These are phyloP conservation scores for Polydrusus cervinus DNA, from an alignment of 2,888 invertebrate species.

Conservation along the genomic window DNA sequence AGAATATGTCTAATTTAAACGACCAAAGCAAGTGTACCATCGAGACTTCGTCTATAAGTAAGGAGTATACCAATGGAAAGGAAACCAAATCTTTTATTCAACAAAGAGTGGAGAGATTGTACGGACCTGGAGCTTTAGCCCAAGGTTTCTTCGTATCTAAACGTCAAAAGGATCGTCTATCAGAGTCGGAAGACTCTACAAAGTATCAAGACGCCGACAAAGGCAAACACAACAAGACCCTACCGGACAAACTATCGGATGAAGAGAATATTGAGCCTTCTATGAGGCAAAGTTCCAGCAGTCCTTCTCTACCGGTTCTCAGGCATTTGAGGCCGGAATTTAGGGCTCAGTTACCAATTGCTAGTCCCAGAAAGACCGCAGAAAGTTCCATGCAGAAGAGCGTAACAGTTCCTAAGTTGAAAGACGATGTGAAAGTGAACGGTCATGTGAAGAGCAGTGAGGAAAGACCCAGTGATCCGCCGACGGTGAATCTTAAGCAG, in stretches of 20 bases:
- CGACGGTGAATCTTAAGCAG: constrained; percentile 48
- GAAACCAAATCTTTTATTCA: constrained; percentile 87
- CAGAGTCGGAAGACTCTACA: constrained; percentile 58
- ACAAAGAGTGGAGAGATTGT: constrained; percentile 90
- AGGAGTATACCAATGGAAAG: constrained; percentile 65
- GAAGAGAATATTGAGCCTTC: constrained; percentile 64
- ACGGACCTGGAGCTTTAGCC: constrained; percentile 90
- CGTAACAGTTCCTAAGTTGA: constrained; percentile 67
- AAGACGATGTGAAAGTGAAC: constrained; percentile 64
- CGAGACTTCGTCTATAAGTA: constrained; percentile 61
- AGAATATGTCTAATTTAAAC: constrained; percentile 55
- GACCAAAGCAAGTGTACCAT: constrained; percentile 60
- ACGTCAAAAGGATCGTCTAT: constrained; percentile 71
- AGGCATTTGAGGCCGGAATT: constrained; percentile 90
- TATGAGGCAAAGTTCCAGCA: constrained; percentile 69
- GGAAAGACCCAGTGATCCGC: constrained; percentile 34
- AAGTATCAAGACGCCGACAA: constrained; percentile 7
- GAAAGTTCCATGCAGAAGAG: constrained; percentile 65
- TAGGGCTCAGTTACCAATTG: constrained; percentile 85
- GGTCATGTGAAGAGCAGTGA: constrained; percentile 63
- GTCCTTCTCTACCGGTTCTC: constrained; percentile 81
- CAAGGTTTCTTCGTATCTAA: constrained; percentile 87
- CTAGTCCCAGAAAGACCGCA: constrained; percentile 74
- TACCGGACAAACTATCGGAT: constrained; percentile 61
- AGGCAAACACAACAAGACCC: constrained; percentile 63